A percentile compares a stretch with the other conserved stretches of the same genome.
These are phyloP conservation scores for Dasyurus viverrinus DNA, from an alignment of 2,113 vertebrate species.

Conservation along the genomic window DNA sequence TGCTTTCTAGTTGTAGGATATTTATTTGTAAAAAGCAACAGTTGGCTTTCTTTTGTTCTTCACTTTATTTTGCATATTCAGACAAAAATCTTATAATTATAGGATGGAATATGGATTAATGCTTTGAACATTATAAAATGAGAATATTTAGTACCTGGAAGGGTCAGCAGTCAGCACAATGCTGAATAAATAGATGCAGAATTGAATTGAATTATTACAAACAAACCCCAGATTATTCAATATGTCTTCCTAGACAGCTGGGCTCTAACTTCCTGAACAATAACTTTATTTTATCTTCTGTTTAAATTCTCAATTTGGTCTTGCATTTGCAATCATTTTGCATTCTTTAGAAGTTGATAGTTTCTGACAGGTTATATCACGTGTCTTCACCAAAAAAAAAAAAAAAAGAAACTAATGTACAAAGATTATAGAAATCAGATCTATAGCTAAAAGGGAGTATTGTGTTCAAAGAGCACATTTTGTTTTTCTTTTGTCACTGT, in stretches of 20 bases:
- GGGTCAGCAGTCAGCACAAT: not conserved
- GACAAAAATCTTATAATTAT: not conserved
- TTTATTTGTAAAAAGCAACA: not conserved
- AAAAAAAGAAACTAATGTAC: not conserved
- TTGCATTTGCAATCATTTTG: not conserved
- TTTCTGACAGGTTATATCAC: not conserved
- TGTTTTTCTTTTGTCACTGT: not conserved
- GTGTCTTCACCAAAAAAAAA: not conserved
- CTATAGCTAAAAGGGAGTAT: not conserved
- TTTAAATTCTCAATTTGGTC: not conserved
- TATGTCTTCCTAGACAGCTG: not conserved
- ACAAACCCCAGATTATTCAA: not conserved
- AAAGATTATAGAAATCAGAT: not conserved
- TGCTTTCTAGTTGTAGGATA: not conserved
- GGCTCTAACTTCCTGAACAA: not conserved
- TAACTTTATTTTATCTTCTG: not conserved
- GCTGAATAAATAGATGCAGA: not conserved
- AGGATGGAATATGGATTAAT: not conserved
- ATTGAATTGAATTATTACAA: not conserved
- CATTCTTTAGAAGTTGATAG: not conserved
- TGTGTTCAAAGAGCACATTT: not conserved
- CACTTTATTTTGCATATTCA: not conserved
- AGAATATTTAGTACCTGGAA: not conserved
- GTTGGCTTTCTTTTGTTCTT: not conserved
- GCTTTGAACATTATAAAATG: not conserved